Base-by-base conservation (phyloP, 2,888 invertebrate genomes). In the Tipula unca region DNA sequence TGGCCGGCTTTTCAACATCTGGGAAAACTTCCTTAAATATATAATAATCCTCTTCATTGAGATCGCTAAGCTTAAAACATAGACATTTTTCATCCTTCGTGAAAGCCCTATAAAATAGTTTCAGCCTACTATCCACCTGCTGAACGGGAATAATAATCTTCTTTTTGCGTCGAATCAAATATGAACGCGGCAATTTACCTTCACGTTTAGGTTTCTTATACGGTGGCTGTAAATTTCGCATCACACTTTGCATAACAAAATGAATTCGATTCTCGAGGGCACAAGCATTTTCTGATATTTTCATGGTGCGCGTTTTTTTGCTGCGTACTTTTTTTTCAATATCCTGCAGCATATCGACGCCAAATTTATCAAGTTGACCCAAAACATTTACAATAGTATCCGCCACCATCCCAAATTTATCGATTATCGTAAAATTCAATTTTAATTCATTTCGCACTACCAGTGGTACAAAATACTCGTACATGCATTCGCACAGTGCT, bases 51-150 rank as follows among this genome's bases (percentile, higher is more conserved):
- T 88, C 88, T 87, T 91, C 90, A 0, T 25, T 69, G 13, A 69
- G 1, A 10, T 10, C 20, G 8, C 25, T 25, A 69, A 14, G 10
- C 25, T 25, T 25, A 10, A 10, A 1, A 25, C 69, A 69, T 3
- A 69, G 8, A 10, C 69, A 69, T 25, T 69, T 69, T 10, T 69
- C 69, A 69, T 69, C 25, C 13, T 89, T 89, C 14, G 89, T 85
- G 25, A 90, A 90, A 6, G 91, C 91, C 8, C 89, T 88, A 42
- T 89, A 88, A 86, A 90, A 90, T 87, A 90, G 89, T 85, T 88
- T 88, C 0, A 90, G 88, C 36, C 89, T 88, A 13, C 89, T 89
- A 0, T 85, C 69, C 3, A 17, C 20, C n/a, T 83, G 4, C 10
- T 3, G n/a, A 32, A 17, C 83, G 1, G n/a, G 1, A 69, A 69